Evolutionary conservation across 1,140 invertebrate species (phyloP).

Genomic region (Drosophila bipectinata): DNA sequence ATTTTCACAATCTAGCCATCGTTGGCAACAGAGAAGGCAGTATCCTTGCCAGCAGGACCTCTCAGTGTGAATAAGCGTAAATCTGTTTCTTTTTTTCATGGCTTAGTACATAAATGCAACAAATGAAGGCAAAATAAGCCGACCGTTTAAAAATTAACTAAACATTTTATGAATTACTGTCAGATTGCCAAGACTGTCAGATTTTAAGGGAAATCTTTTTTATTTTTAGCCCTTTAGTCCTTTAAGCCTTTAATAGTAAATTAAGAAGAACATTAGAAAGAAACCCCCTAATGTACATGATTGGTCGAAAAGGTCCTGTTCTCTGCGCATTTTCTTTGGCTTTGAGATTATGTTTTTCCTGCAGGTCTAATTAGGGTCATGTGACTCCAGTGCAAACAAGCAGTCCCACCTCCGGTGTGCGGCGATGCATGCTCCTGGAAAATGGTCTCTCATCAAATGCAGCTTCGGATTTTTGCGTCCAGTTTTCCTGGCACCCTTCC

Average conservation of each 20-base stretch:
- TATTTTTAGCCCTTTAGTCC: too few relatives aligned
- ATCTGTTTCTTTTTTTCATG: slow-evolving; percentile 61
- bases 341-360: slow-evolving; percentile 31
- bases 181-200: background rate
- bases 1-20: slow-evolving; percentile 24
- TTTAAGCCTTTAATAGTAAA: background rate
- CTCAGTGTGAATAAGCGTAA: slow-evolving; percentile 73
- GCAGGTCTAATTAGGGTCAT: slow-evolving; percentile 74
- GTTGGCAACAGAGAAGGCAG: slow-evolving; percentile 45
- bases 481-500: background rate
- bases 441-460: slow-evolving; percentile 69
- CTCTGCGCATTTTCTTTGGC: slow-evolving; percentile 19
- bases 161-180: slow-evolving; percentile 3
- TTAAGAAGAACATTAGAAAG: background rate
- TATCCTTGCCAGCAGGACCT: slow-evolving; percentile 24
- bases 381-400: slow-evolving; percentile 48
- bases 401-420: slow-evolving; percentile 42
- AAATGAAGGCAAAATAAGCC: background rate
- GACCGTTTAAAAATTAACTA: background rate
- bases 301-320: background rate
- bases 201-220: too few relatives aligned
- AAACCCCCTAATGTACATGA: background rate
- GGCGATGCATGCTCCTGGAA: slow-evolving; percentile 63
- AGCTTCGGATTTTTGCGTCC: slow-evolving; percentile 36
- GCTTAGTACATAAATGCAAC: slow-evolving; percentile 34